These are phyloP conservation scores for Triplophysa rosa DNA, from an alignment of 2,113 vertebrate genomes.

Conservation along the genomic window DNA sequence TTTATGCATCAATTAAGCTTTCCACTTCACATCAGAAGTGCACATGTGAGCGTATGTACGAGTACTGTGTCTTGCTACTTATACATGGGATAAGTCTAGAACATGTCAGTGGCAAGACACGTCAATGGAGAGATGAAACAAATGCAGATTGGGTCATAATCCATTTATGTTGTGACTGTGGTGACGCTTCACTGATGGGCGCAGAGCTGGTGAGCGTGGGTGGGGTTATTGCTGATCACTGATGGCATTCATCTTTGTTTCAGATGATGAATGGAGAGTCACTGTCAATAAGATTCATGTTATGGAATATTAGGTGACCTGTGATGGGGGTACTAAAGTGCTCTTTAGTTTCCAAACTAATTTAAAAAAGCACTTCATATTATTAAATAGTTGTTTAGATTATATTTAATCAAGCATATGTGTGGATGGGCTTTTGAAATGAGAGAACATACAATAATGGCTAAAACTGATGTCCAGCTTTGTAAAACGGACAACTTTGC, in stretches of 20 bases:
- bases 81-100: neutral
- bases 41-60: neutral
- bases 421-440: no score
- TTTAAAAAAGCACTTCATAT: neutral
- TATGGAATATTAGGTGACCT: slow-evolving; percentile 45
- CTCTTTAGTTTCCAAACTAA: no score
- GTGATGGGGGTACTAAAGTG: neutral
- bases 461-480: no score
- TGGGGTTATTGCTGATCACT: slow-evolving; percentile 12
- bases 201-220: slow-evolving; percentile 23
- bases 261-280: slow-evolving; percentile 57
- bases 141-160: slow-evolving; percentile 46
- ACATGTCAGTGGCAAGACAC: slow-evolving; percentile 60
- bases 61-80: slow-evolving; percentile 21
- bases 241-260: slow-evolving; percentile 39
- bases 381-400: neutral
- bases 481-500: no score
- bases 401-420: no score
- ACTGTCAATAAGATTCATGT: slow-evolving; percentile 56
- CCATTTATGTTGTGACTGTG: slow-evolving; percentile 8
- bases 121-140: slow-evolving; percentile 57
- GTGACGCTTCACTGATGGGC: slow-evolving; percentile 53
- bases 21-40: neutral
- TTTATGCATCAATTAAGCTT: slow-evolving; percentile 3
- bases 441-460: no score